These are phyloP conservation scores for Parapsyche elsis DNA, from an alignment of 1,140 invertebrate genomes.

Conservation along the genomic window DNA sequence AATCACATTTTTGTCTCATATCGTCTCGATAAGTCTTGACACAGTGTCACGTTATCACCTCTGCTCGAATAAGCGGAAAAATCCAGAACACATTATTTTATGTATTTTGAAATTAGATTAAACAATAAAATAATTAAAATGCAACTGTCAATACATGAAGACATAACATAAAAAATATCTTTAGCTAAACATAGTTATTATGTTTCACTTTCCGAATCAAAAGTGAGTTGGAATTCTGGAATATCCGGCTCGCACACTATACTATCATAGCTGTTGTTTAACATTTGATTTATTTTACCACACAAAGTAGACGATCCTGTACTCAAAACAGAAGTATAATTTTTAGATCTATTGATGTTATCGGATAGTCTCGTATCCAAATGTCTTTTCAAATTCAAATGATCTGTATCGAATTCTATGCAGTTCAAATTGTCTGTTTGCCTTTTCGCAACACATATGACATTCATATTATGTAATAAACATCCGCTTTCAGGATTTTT, in stretches of 20 bases:
- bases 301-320: background rate
- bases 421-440: background rate
- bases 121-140: background rate
- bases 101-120: no score
- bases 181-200: no score
- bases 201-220: background rate
- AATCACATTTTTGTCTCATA: constrained; percentile 5
- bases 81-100: background rate
- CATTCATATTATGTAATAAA: background rate
- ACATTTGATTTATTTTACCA: background rate
- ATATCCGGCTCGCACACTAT: constrained; percentile 9
- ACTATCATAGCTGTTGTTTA: background rate
- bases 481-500: background rate
- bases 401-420: background rate
- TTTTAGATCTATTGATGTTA: background rate
- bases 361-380: background rate
- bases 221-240: background rate
- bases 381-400: background rate
- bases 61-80: background rate
- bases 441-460: background rate
- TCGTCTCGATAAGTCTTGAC: background rate
- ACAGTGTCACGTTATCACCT: background rate
- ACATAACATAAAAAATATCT: no score
- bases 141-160: background rate
- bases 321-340: background rate